A percentile compares a stretch with the other conserved stretches of the same genome.
Conservation (phyloP, 2,797 vertebrate genomes). For the Pseudochirops corinnae region DNA sequence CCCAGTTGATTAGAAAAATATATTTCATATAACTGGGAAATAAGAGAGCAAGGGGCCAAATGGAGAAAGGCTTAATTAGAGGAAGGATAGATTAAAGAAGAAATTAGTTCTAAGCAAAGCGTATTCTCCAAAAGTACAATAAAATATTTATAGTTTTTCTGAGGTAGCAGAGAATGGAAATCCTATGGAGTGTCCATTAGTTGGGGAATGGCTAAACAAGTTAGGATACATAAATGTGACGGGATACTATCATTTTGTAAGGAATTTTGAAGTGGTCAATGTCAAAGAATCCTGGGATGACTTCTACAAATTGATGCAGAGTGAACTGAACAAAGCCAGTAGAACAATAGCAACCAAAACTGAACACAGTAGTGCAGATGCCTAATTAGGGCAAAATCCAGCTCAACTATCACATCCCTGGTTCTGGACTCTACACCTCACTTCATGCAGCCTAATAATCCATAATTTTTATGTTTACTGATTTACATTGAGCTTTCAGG, state of each 20-base stretch:
- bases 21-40: not conserved
- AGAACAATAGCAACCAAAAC: not conserved
- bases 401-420: not conserved
- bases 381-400: not conserved
- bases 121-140: not conserved
- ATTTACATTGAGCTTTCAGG: not conserved
- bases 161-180: not conserved
- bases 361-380: not conserved
- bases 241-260: not conserved
- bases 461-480: not conserved
- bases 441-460: not conserved
- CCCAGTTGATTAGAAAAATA: not conserved
- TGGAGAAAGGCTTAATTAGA: not conserved
- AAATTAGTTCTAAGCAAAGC: not conserved
- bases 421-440: not conserved
- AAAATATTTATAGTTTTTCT: not conserved
- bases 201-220: not conserved
- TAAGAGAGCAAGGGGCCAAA: not conserved
- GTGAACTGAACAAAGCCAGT: not conserved
- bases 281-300: not conserved
- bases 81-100: not conserved
- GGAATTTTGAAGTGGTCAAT: not conserved
- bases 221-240: not conserved
- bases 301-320: not conserved
- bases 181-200: not conserved